Base-by-base conservation (phyloP, 2,797 vertebrate genomes). In the Pantherophis alleghaniensis region DNA sequence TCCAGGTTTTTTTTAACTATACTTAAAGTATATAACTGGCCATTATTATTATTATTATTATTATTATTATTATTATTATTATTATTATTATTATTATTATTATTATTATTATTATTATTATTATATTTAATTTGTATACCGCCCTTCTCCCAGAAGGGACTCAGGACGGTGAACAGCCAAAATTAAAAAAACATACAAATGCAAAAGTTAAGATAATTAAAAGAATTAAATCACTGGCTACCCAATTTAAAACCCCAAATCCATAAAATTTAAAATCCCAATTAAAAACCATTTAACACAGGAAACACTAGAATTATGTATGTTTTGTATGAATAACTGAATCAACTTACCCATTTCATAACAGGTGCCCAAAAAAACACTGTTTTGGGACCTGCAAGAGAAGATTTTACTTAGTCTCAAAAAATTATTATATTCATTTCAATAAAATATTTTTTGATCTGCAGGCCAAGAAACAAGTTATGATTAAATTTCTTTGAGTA, bases 281-380 rank as follows among this genome's bases (percentile, higher is more conserved):
- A 32, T 32, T 32, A 32, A 32, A 32, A 32, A 32, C 32, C 32
- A 32, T n/a, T 60, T 87, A 91, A 56, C 4, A 89, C 9, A 57
- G 37, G 16, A 86, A 86, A 20, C 20, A 60, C 11, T 57, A 69
- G 13, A 56, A 14, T 37, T 86, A 37, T 32, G 90, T 28, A 24
- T 22, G 53, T 60, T 53, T 53, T 24, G 28, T 86, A 32, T 47
- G n/a, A 57, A 87, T 37, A 42, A 60, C 12, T 6, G 60, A 9
- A 24, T 88, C 16, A 87, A 92, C 98, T 98, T 97, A 99, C 99
- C 99, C 99, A 99, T 98, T 99, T 99, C 98, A 99, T 99, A 98
- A 99, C 0, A 24, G 99, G 99, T 91, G 99, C 99, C 99, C 99
- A 99, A 98, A 99, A 99, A 97, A 99, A 99, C 94, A 99, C 98